Percentiles rank a stretch among this genome's conserved stretches.
phyloP scores from a whole-genome alignment of 2,113 vertebrate genomes.

The Anoplopoma fimbria region DNA sequence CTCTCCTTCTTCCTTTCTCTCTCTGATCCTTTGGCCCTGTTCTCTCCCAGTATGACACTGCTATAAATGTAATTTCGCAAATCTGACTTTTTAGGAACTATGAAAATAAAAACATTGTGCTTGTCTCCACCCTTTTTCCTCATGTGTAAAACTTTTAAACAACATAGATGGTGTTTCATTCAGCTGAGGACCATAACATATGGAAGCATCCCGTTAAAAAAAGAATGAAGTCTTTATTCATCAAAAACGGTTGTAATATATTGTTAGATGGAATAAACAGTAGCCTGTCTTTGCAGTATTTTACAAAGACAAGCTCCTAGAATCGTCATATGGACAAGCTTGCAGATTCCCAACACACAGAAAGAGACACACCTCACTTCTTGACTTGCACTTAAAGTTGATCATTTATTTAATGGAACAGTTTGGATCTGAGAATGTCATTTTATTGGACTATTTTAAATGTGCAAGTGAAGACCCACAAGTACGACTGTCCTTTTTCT shows the following conservation, averaged over 20 bases:
- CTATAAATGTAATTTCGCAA: conserved; percentile 35
- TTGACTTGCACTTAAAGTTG: conserved; percentile 62
- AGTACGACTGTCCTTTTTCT: conserved; percentile 58
- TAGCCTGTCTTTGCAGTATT: background rate
- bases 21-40: conserved; percentile 31
- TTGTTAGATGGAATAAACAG: background rate
- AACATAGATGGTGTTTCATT: background rate
- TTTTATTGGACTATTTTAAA: conserved; percentile 77
- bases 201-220: background rate
- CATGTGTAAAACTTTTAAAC: conserved; percentile 5
- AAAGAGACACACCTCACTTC: conserved; percentile 39
- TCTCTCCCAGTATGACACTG: conserved; percentile 37
- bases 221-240: background rate
- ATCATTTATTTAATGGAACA: conserved; percentile 78
- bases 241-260: background rate
- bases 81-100: conserved; percentile 15
- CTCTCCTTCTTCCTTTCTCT: conserved; percentile 13
- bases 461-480: conserved; percentile 53
- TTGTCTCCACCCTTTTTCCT: conserved; percentile 4
- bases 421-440: conserved; percentile 71
- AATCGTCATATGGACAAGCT: background rate
- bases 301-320: conserved; percentile 8
- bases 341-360: conserved; percentile 8
- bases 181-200: background rate
- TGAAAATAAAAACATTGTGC: background rate